These are phyloP conservation scores for Fabriciana adippe DNA, from an alignment of 2,888 invertebrate species.

Conservation along the genomic window DNA sequence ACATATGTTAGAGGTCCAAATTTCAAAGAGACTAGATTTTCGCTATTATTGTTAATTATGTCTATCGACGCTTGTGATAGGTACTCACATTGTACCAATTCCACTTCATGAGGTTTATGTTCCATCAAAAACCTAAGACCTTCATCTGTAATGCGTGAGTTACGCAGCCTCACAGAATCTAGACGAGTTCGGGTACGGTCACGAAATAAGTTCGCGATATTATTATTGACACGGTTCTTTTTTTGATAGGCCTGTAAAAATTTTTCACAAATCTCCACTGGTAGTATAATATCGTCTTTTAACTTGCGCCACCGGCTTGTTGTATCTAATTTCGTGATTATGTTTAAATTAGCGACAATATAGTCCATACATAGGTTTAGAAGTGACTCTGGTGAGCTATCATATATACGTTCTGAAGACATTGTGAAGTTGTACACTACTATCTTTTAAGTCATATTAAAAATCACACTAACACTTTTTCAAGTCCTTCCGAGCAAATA, in stretches of 20 bases:
- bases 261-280: slow-evolving; percentile 87
- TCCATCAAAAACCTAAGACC: slow-evolving; percentile 87
- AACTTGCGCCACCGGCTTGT: slow-evolving; percentile 74
- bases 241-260: slow-evolving; percentile 83
- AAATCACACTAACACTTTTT: slow-evolving; percentile 49
- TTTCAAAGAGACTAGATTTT: slow-evolving; percentile 86
- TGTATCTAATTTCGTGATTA: slow-evolving; percentile 79
- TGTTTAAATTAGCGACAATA: slow-evolving; percentile 84
- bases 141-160: slow-evolving; percentile 87
- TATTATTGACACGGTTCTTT: slow-evolving; percentile 83
- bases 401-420: slow-evolving; percentile 56
- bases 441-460: slow-evolving; percentile 45
- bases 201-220: slow-evolving; percentile 87
- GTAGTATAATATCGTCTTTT: slow-evolving; percentile 84
- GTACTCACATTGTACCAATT: slow-evolving; percentile 88
- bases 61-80: slow-evolving; percentile 85
- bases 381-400: slow-evolving; percentile 82
- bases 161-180: slow-evolving; percentile 85
- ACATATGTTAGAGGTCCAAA: slow-evolving; percentile 86
- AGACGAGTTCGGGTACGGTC: slow-evolving; percentile 88
- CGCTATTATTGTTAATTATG: slow-evolving; percentile 86
- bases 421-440: slow-evolving; percentile 48
- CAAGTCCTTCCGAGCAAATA: slow-evolving; percentile 26
- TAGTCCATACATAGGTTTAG: slow-evolving; percentile 84
- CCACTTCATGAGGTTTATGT: slow-evolving; percentile 88